These are phyloP conservation scores for Ataeniobius toweri DNA, from an alignment of 2,797 vertebrate genomes.

Conservation along the genomic window DNA sequence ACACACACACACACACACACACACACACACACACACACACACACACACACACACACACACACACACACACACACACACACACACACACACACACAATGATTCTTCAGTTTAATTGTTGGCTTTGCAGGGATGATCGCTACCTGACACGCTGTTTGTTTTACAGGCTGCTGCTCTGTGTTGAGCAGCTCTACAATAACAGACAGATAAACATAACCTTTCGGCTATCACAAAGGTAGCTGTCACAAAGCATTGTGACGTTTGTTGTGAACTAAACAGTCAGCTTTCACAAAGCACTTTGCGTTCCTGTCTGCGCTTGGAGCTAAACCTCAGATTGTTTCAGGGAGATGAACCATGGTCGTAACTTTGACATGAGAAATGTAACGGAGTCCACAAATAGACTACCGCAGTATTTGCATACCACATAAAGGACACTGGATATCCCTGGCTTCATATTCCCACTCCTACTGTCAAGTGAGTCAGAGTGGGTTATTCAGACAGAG, in stretches of 20 bases:
- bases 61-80: constrained; percentile 24
- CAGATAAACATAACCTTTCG: constrained; percentile 20
- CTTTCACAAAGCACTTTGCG: constrained; percentile 23
- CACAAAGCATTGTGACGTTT: constrained; percentile 54
- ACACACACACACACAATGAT: constrained; percentile 12
- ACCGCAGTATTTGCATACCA: constrained; percentile 65
- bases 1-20: constrained; percentile 23
- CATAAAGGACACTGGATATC: constrained; percentile 51
- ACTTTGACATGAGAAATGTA: constrained; percentile 24
- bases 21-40: constrained; percentile 17
- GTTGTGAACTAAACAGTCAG: constrained; percentile 59
- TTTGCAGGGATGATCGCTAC: constrained; percentile 47
- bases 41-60: constrained; percentile 8
- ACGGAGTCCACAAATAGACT: constrained; percentile 53
- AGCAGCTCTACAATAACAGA: constrained; percentile 22
- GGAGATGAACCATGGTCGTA: constrained; percentile 12
- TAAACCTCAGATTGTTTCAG: constrained; percentile 47
- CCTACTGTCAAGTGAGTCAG: constrained; percentile 33
- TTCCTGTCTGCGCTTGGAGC: constrained; percentile 12
- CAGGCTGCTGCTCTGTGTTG: constrained; percentile 42
- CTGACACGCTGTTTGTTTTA: constrained; percentile 54
- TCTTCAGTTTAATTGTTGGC: constrained; percentile 18
- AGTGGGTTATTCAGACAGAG: constrained; percentile 19
- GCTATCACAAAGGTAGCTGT: constrained; percentile 39
- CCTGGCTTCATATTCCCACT: constrained; percentile 32